Conservation (phyloP, 2,888 invertebrate genomes). For the Dichetophora obliterata region DNA sequence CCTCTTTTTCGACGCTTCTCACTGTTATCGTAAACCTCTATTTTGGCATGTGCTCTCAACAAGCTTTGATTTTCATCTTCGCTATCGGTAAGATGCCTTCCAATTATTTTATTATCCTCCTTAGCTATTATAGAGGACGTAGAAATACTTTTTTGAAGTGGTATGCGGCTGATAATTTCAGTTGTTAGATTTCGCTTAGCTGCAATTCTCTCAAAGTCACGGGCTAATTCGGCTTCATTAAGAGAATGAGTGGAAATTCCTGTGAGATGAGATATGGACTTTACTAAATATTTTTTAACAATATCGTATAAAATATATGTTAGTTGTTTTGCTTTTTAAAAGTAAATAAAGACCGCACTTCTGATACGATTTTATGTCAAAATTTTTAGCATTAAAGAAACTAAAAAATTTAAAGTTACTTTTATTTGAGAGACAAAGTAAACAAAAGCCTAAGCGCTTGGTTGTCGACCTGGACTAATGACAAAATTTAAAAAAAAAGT, state of each 20-base stretch:
- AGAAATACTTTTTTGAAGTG: conserved; percentile 90
- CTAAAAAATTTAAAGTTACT: too few species aligned
- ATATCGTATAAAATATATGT: too few species aligned
- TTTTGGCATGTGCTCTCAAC: conserved; percentile 69
- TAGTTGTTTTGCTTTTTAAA: too few species aligned
- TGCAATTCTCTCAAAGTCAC: conserved; percentile 69
- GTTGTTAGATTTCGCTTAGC: conserved; percentile 71
- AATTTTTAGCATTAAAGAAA: too few species aligned
- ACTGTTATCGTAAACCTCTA: conserved; percentile 76
- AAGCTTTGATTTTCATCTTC: conserved; percentile 71
- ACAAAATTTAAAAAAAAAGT: too few species aligned
- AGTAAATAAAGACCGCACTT: too few species aligned
- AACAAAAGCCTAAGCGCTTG: too few species aligned
- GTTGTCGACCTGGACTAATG: too few species aligned
- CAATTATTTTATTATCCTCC: conserved; percentile 67
- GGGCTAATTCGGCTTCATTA: conserved; percentile 87
- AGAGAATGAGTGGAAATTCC: conserved; percentile 82
- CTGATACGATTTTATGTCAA: too few species aligned
- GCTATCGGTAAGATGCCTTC: conserved; percentile 69
- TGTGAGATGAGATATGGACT: conserved; percentile 42
- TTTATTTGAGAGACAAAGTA: too few species aligned
- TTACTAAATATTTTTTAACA: too few species aligned
- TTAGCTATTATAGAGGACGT: conserved; percentile 88
- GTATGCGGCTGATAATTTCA: conserved; percentile 75
- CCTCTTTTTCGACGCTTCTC: conserved; percentile 90